A percentile compares a stretch with the other conserved stretches of the same genome.
Evolutionary conservation across 2,113 vertebrate species (phyloP).

Genomic region (Garra rufa): DNA sequence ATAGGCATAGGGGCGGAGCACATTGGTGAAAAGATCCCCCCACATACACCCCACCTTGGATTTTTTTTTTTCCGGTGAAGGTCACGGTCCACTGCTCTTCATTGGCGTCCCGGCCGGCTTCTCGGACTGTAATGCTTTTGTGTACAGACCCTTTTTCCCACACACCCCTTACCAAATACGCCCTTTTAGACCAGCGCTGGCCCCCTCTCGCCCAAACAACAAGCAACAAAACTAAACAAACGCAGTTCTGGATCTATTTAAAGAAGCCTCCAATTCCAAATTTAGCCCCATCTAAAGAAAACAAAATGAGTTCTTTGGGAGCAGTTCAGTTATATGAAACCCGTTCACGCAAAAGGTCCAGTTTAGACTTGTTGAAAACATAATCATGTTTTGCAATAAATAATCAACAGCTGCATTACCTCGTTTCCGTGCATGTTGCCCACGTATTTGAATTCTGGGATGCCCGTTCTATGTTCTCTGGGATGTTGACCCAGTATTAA

Average conservation of each 20-base stretch:
- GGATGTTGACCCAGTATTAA: constrained; percentile 83
- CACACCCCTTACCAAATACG: neutral
- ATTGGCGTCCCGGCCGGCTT: neutral
- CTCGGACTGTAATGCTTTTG: constrained; percentile 40
- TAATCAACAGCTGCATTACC: constrained; percentile 70
- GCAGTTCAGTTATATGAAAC: neutral
- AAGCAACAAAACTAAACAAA: constrained; percentile 30
- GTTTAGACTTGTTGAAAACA: neutral
- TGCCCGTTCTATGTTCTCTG: constrained; percentile 81
- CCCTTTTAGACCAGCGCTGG: neutral
- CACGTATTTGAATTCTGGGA: constrained; percentile 90
- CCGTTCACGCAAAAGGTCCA: neutral
- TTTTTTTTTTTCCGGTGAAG: neutral
- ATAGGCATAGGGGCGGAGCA: neutral
- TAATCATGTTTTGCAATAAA: neutral
- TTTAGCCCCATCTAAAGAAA: constrained; percentile 13
- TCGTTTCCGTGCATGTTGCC: constrained; percentile 91
- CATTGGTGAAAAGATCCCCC: constrained; percentile 3
- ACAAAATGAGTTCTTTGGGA: constrained; percentile 16
- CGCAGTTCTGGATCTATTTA: constrained; percentile 44
- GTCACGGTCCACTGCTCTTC: constrained; percentile 52
- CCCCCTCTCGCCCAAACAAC: constrained; percentile 15
- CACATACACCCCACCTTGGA: neutral
- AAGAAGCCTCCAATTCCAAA: constrained; percentile 6
- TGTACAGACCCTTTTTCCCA: constrained; percentile 35